A percentile compares a stretch with the other conserved stretches of the same genome.
Conservation (phyloP, 2,797 vertebrate genomes). For the Neopelma chrysocephalum region DNA sequence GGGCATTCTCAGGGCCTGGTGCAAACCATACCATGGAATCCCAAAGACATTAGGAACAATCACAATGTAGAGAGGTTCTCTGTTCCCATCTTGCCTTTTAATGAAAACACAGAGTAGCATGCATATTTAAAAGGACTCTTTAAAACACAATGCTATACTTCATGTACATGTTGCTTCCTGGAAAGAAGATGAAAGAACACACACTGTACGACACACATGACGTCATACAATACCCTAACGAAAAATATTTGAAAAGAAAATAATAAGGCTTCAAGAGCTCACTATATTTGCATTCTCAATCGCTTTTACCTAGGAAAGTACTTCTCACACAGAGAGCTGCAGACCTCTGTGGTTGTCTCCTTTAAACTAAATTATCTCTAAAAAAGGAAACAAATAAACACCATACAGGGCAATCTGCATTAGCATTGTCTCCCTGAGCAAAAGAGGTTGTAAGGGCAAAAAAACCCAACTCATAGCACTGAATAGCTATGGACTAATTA, state of each 20-base stretch:
- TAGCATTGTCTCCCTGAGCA: not conserved
- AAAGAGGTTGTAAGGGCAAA: not conserved
- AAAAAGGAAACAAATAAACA: not conserved
- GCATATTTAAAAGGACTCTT: conserved; percentile 25
- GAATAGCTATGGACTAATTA: not conserved
- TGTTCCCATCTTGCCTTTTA: not conserved
- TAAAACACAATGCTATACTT: not conserved
- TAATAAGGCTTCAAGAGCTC: not conserved
- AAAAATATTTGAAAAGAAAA: not conserved
- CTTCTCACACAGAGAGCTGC: not conserved
- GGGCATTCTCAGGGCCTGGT: not conserved
- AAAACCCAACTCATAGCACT: rapidly evolving
- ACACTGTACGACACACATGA: not conserved
- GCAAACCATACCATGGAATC: not conserved
- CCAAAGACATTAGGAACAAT: not conserved
- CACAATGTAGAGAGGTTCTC: not conserved
- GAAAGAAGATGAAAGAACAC: not conserved
- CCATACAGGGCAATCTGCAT: not conserved
- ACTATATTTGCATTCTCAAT: not conserved
- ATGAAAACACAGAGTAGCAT: conserved; percentile 1
- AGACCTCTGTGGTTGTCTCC: not conserved
- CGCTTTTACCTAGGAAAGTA: not conserved
- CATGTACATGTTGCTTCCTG: not conserved
- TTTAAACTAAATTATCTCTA: not conserved
- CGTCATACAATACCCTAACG: not conserved